Base-by-base conservation (phyloP, 2,113 vertebrate genomes). In the Leptobrachium leishanense region DNA sequence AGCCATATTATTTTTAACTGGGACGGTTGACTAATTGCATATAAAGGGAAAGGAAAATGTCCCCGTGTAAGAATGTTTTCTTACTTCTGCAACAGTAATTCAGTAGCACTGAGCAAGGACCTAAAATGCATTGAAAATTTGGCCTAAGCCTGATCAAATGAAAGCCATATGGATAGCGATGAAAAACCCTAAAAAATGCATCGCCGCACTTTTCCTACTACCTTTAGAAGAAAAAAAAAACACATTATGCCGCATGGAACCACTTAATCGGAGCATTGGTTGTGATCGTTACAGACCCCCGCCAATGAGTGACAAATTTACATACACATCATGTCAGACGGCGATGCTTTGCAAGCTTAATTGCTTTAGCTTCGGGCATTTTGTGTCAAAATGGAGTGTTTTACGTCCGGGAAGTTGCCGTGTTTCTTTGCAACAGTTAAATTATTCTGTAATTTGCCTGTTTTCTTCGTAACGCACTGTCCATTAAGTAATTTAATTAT, bases 281-380 rank as follows among this genome's bases (percentile, higher is more conserved):
- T 53, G 82, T 87, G 90, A 90, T 88, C 88, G 90, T 90, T 91
- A 89, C 86, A 90, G 93, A 91, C 87, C 84, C 90, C 89, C 88
- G 89, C 89, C 91, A 92, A 89, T 92, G 92, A 93, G 90, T 94
- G 93, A 94, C 93, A 94, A 93, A 94, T 94, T 93, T 94, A 94
- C 93, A 93, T 92, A 94, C 87, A 90, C 90, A 85, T 93, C 86
- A 90, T 93, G 92, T 93, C 93, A 94, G 91, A 90, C 86, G 87
- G 93, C 89, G 91, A 93, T 92, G 92, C 90, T 94, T 92, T 93
- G 84, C 89, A 89, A 90, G 88, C 91, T 92, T 94, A 93, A 93
- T 94, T 93, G 92, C 90, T 92, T 92, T 92, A 90, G 92, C 92
- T 94, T 88, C 87, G 88, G 92, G 92, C 91, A 87, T 88, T 92